Evolutionary conservation across 2,113 vertebrate genomes (phyloP).

Genomic region (Aegithalos caudatus): DNA sequence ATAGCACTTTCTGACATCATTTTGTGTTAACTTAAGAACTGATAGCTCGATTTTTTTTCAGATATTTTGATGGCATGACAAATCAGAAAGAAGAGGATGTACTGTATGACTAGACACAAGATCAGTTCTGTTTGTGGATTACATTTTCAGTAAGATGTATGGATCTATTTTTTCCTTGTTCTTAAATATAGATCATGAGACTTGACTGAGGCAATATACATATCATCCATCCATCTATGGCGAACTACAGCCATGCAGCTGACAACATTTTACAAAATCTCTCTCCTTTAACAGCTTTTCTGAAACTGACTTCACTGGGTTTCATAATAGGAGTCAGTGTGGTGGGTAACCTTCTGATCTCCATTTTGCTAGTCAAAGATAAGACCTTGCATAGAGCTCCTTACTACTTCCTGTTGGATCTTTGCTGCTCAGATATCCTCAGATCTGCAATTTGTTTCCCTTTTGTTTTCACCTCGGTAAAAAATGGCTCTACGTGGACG

Average conservation of each 20-base stretch:
- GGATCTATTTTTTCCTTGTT: slow-evolving; percentile 91
- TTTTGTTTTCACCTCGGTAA: slow-evolving; percentile 99
- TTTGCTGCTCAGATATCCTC: slow-evolving; percentile 97
- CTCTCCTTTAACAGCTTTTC: slow-evolving; percentile 98
- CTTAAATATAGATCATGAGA: slow-evolving; percentile 95
- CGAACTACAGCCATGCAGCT: slow-evolving; percentile 99
- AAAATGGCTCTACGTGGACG: slow-evolving; percentile 97
- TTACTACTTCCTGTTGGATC: slow-evolving; percentile 98
- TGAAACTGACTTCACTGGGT: slow-evolving; percentile 99
- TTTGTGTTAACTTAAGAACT: slow-evolving; percentile 78
- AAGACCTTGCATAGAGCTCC: slow-evolving; percentile 98
- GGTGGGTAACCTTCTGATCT: slow-evolving; percentile 99
- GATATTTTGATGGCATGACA: slow-evolving; percentile 81
- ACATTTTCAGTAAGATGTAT: slow-evolving; percentile 94
- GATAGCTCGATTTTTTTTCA: slow-evolving; percentile 75
- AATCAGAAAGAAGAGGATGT: slow-evolving; percentile 77
- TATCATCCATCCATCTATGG: slow-evolving; percentile 99
- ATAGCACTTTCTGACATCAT: slow-evolving; percentile 74
- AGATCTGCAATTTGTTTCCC: slow-evolving; percentile 99
- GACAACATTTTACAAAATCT: slow-evolving; percentile 99
- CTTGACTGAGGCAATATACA: slow-evolving; percentile 96
- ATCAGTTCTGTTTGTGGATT: slow-evolving; percentile 91
- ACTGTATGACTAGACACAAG: slow-evolving; percentile 73
- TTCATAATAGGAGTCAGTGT: slow-evolving; percentile 99
- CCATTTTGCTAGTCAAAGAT: slow-evolving; percentile 99